These are phyloP conservation scores for Helicoverpa assulta DNA, from an alignment of 2,888 invertebrate species.

Conservation along the genomic window DNA sequence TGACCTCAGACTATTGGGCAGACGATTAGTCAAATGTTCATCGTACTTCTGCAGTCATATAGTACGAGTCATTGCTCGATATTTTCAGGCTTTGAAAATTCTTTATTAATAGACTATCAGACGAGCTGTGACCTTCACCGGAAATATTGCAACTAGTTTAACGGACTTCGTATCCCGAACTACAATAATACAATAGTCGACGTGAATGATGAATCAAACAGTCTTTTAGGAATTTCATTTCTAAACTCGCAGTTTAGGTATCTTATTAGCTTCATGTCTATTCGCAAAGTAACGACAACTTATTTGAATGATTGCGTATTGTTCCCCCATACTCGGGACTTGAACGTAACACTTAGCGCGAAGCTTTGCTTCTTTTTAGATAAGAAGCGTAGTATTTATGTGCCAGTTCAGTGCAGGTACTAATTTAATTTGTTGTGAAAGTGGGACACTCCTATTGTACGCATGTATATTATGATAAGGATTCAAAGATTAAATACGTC, in stretches of 20 bases:
- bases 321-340: slow-evolving; percentile 40
- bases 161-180: slow-evolving; percentile 5
- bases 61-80: slow-evolving; percentile 5
- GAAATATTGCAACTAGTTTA: slow-evolving; percentile 20
- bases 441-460: slow-evolving; percentile 66
- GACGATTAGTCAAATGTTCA: slow-evolving; percentile 27
- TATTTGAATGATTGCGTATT: slow-evolving; percentile 49
- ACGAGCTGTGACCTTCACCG: slow-evolving; percentile 43
- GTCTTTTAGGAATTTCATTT: slow-evolving; percentile 20
- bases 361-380: slow-evolving; percentile 62
- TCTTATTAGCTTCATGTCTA: slow-evolving; percentile 10
- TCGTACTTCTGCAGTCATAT: slow-evolving; percentile 27
- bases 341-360: slow-evolving; percentile 34
- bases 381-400: slow-evolving; percentile 63
- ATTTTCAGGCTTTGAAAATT: slow-evolving; percentile 37
- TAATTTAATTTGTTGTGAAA: slow-evolving; percentile 70
- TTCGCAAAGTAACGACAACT: slow-evolving; percentile 31
- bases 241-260: background rate
- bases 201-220: background rate
- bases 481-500: slow-evolving; percentile 39
- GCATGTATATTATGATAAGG: slow-evolving; percentile 64
- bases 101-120: slow-evolving; percentile 29
- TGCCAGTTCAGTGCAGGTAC: slow-evolving; percentile 62
- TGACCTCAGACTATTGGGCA: slow-evolving; percentile 47
- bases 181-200: background rate